Base-by-base conservation (phyloP, 2,888 invertebrate species). In the Chymomyza caudatula region DNA sequence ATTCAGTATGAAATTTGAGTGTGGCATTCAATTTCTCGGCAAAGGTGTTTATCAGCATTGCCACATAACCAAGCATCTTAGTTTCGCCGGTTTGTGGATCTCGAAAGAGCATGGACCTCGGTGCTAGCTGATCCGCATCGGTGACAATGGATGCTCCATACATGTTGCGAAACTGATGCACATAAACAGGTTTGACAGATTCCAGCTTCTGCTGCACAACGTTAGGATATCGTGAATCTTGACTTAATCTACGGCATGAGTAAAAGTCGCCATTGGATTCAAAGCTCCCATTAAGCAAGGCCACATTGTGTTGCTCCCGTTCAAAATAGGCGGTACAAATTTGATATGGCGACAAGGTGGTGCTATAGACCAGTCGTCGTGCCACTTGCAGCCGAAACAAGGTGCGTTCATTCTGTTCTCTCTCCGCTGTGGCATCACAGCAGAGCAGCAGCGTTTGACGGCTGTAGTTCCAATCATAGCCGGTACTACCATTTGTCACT, bases 1-100 rank as follows among this genome's bases (percentile, higher is more conserved):
- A n/a, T n/a, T 20, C 13, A 13, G 15, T 29, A 1, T 58, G 51
- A 19, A 44, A 61, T 8, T 42, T 57, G 13, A 73, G 47, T 1
- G 69, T 57, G n/a, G 71, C 73, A 52, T 73, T 73, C 22, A 63
- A 47, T 17, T 60, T 65, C 2, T 22, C 43, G 2, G 67, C 74
- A 49, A 69, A 71, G 0, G 60, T 49, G 6, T 17, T 42, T 3
- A 74, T 2, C 8, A 74, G 29, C n/a, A 22, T 49, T 2, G 56
- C 57, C 11, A 67, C 63, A 53, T 60, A 71, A 3, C 74, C 74
- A 8, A 54, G 51, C 4, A 69, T 47, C n/a, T 65, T 17, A 4
- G 47, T 5, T 37, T 52, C 37, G 0, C 69, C 73, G 2, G 1
- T n/a, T 4, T 56, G 23, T 4, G 54, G 56, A 55, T 69, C 64